These are phyloP conservation scores for Hydrolagus affinis DNA, from an alignment of 2,113 vertebrate species.

Conservation along the genomic window DNA sequence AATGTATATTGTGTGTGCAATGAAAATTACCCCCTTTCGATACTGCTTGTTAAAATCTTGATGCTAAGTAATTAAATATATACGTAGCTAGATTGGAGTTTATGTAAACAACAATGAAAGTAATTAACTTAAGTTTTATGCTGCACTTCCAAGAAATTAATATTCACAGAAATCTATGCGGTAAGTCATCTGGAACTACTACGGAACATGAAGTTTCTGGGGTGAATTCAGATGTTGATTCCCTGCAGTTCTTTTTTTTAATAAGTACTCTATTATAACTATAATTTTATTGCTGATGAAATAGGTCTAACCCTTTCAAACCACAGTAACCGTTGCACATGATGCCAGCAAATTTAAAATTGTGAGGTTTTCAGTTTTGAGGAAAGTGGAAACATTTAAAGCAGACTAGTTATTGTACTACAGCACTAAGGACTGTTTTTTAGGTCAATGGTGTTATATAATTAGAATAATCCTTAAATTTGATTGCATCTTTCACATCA, in stretches of 20 bases:
- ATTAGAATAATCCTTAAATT: too few species aligned
- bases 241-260: not conserved
- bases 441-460: not conserved
- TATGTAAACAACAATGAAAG: constrained; percentile 8
- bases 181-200: constrained; percentile 22
- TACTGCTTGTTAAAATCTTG: constrained; percentile 4
- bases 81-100: not conserved
- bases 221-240: constrained; percentile 15
- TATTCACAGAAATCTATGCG: not conserved
- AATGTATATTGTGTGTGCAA: not conserved
- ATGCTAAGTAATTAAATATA: not conserved
- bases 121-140: not conserved
- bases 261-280: not conserved
- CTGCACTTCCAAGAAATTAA: constrained; percentile 5
- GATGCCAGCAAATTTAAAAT: constrained; percentile 9
- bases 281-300: not conserved
- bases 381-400: not conserved
- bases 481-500: too few species aligned
- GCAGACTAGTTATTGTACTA: not conserved
- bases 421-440: not conserved
- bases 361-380: not conserved
- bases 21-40: not conserved
- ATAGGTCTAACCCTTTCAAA: not conserved
- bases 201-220: not conserved
- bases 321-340: not conserved